A percentile compares a stretch with the other conserved stretches of the same genome.
These are phyloP conservation scores for Parnassius smintheus DNA, from an alignment of 2,888 invertebrate genomes.

Conservation along the genomic window DNA sequence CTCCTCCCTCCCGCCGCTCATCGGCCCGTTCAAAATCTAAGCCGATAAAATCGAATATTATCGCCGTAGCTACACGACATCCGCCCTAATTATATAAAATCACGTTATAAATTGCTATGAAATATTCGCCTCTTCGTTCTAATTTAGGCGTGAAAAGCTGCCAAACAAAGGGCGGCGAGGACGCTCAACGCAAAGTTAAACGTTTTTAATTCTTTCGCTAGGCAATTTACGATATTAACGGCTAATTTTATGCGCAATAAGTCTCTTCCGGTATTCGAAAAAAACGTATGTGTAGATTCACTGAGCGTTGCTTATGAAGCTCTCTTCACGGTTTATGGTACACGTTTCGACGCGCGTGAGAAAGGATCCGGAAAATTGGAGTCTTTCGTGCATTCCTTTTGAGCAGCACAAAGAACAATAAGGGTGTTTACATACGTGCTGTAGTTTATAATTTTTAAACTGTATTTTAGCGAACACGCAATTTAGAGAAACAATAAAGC, in stretches of 20 bases:
- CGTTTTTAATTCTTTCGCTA: conserved; percentile 60
- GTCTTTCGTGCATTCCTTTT: conserved; percentile 41
- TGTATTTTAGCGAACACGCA: conserved; percentile 20
- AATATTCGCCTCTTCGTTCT: conserved; percentile 59
- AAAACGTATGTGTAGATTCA: conserved; percentile 12
- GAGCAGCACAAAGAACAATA: conserved; percentile 47
- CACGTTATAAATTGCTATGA: conserved; percentile 65
- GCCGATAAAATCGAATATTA: conserved; percentile 78
- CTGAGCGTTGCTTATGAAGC: conserved; percentile 20
- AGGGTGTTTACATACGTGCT: conserved; percentile 50
- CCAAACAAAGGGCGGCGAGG: conserved; percentile 63
- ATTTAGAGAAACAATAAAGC: conserved; percentile 7
- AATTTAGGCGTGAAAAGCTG: conserved; percentile 56
- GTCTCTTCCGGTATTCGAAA: conserved; percentile 47
- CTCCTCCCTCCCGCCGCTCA: conserved; percentile 54
- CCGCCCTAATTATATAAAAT: conserved; percentile 70
- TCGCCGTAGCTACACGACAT: conserved; percentile 59
- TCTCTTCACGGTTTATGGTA: conserved; percentile 25
- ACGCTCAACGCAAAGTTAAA: conserved; percentile 57
- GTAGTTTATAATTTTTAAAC: conserved; percentile 36
- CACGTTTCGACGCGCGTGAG: conserved; percentile 39
- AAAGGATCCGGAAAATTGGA: conserved; percentile 44
- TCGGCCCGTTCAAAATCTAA: conserved; percentile 69
- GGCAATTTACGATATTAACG: conserved; percentile 59
- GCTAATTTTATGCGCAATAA: conserved; percentile 58